Percentiles rank a stretch among this genome's conserved stretches.
Conservation (phyloP, 2,113 vertebrate genomes). For the Pollimyrus isidori region DNA sequence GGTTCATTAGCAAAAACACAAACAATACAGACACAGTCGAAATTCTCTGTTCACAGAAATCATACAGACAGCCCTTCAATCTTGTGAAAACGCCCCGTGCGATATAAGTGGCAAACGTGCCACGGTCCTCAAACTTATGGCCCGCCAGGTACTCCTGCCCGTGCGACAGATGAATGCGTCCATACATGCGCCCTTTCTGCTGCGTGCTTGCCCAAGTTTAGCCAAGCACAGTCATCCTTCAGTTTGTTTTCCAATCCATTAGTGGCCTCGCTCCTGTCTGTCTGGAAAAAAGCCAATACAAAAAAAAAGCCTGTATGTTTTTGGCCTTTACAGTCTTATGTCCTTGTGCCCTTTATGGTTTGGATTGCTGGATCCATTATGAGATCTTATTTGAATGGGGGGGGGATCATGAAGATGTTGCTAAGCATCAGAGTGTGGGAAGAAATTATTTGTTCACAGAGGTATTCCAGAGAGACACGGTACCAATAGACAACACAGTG, state of each 20-base stretch:
- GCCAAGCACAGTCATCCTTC: background rate
- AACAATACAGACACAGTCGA: background rate
- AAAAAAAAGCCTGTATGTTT: background rate
- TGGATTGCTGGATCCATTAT: constrained; percentile 2
- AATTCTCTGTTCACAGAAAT: background rate
- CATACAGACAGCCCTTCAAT: background rate
- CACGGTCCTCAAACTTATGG: background rate
- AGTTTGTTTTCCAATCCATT: background rate
- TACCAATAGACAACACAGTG: background rate
- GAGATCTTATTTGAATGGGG: constrained; percentile 3
- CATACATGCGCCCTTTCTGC: background rate
- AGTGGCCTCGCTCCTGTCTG: background rate
- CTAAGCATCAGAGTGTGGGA: background rate
- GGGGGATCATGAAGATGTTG: background rate
- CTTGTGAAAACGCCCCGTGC: background rate
- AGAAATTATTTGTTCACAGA: background rate
- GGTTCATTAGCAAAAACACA: background rate
- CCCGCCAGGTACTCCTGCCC: background rate
- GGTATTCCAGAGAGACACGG: background rate
- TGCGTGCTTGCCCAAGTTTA: background rate
- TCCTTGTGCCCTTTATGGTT: background rate
- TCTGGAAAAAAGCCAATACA: background rate
- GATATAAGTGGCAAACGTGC: background rate
- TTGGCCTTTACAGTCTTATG: background rate
- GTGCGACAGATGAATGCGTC: background rate